phyloP scores from a whole-genome alignment of 2,888 invertebrate genomes.

The Hoplodrina blanda region DNA sequence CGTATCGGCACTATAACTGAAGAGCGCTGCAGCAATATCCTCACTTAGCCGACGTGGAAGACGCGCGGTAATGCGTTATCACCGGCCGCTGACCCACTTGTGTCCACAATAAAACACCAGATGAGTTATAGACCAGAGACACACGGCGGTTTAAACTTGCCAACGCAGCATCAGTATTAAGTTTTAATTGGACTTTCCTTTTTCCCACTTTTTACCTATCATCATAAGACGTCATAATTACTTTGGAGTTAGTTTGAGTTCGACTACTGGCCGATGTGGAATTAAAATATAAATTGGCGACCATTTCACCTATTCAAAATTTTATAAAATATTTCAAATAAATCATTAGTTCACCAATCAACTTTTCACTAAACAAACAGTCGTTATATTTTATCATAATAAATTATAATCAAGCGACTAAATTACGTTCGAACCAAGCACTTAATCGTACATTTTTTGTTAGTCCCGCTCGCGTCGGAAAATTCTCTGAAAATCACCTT shows the following conservation, averaged over 20 bases:
- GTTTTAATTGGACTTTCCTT: not conserved
- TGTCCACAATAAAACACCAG: constrained; percentile 56
- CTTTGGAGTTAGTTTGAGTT: too few relatives aligned
- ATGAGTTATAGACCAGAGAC: constrained; percentile 59
- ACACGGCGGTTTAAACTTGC: constrained; percentile 17
- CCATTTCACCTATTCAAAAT: too few relatives aligned
- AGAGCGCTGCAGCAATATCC: constrained; percentile 19
- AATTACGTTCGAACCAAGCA: not conserved
- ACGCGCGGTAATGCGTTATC: constrained; percentile 48
- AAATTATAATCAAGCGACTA: too few relatives aligned
- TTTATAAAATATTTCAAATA: too few relatives aligned
- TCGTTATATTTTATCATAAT: too few relatives aligned
- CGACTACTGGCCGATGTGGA: too few relatives aligned
- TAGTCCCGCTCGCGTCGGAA: constrained; percentile 2
- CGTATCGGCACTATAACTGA: constrained; percentile 10
- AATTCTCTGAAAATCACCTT: constrained; percentile 8
- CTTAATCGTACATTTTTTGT: constrained; percentile 16
- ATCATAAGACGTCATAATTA: too few relatives aligned
- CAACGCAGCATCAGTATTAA: not conserved
- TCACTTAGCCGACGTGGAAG: constrained; percentile 31
- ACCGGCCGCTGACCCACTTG: constrained; percentile 53
- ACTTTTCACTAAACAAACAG: too few relatives aligned
- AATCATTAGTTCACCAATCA: too few relatives aligned
- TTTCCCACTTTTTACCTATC: too few relatives aligned
- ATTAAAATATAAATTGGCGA: too few relatives aligned